These are phyloP conservation scores for Danaus plexippus DNA, from an alignment of 1,140 invertebrate genomes.

Conservation along the genomic window DNA sequence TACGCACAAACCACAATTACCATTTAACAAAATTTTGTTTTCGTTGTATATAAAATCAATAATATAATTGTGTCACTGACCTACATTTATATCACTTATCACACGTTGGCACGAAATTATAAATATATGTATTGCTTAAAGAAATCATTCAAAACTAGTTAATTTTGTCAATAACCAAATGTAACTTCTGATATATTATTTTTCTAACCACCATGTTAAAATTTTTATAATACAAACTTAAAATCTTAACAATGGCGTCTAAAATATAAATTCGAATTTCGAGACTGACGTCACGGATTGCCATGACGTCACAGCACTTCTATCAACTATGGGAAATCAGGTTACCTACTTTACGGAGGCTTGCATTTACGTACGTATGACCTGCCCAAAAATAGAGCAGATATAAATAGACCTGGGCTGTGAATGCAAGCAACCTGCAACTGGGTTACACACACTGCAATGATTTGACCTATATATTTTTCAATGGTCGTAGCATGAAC, in stretches of 20 bases:
- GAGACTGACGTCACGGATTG: constrained; percentile 47
- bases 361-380: constrained; percentile 62
- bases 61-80: too few species aligned
- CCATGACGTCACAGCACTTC: constrained; percentile 53
- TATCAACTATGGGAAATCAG: constrained; percentile 65
- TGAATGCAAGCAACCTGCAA: constrained; percentile 59
- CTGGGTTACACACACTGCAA: constrained; percentile 56
- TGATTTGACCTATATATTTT: constrained; percentile 70
- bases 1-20: too few species aligned
- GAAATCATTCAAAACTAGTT: too few species aligned
- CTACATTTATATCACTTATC: too few species aligned
- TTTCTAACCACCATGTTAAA: too few species aligned
- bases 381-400: constrained; percentile 68
- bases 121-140: too few species aligned
- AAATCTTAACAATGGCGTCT: constrained; percentile 1
- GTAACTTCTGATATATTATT: too few species aligned
- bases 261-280: constrained; percentile 21
- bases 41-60: too few species aligned
- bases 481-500: constrained; percentile 66
- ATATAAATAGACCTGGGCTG: constrained; percentile 60
- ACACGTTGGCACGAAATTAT: too few species aligned
- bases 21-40: too few species aligned
- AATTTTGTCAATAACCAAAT: too few species aligned
- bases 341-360: constrained; percentile 67
- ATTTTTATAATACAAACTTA: too few species aligned